Evolutionary conservation across 1,140 invertebrate species (phyloP), one percentile per base, ranked within the genome.

Genomic region (Bacillus rossius): DNA sequence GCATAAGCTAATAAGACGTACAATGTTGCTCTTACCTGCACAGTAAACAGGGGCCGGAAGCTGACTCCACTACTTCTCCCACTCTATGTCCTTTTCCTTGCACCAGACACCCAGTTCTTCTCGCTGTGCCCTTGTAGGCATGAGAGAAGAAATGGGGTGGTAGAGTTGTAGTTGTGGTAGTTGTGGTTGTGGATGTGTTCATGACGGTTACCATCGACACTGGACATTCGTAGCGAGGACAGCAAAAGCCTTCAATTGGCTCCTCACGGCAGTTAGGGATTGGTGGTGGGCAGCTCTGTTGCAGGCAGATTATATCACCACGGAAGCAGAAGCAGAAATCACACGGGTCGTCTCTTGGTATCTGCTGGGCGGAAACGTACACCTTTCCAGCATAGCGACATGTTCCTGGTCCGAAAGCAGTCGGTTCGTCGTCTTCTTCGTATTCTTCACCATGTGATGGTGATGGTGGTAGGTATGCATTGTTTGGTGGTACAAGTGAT

Each of bases 291-390:
- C 94, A 96, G 67, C 91, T 93, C 72, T 96, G 94, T 75, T 96
- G 92, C 41, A 96, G 76, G 67, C 94, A 96, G 63, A 96, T 96
- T 62, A 96, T 95, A 69, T 96, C 94, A 70, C 92, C 92, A 74
- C 93, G 83, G 80, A 96, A 96, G 79, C 94, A 96, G 85, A 96
- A 96, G 75, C 94, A 96, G 79, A 96, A 96, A 69, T 96, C 92
- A 70, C 94, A 96, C 25, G 93, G 91, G 78, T 96, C 91, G 59
- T 94, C 89, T 64, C 92, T 79, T 19, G 92, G 92, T 61, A 96
- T 94, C 77, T 96, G 94, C 76, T 96, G 92, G 3, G 93, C 93
- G 1, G 92, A 95, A 29, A 94, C 89, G 69, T 92, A 96, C 37
- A 95, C 85, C 74, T 92, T 92, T 63, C 92, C 91, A 47, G 91